Evolutionary conservation across 53 echinoderm and acorn worm species (phyloP).

Genomic region (Antedon mediterranea): DNA sequence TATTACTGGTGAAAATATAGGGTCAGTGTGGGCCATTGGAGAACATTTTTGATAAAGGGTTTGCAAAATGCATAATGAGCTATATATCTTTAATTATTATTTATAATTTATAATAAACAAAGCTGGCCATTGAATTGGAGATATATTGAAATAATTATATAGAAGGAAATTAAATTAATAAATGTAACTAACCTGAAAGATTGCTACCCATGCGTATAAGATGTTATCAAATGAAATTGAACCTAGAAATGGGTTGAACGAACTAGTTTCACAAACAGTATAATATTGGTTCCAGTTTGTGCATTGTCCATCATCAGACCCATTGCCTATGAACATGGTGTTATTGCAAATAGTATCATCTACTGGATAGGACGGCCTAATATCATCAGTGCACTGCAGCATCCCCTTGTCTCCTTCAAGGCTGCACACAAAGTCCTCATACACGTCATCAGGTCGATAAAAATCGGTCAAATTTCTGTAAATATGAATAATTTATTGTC

Average conservation of each 20-base stretch:
- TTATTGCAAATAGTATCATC: slow-evolving; percentile 40
- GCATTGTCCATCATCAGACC: slow-evolving; percentile 42
- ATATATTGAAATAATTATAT: no score
- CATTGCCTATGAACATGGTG: slow-evolving; percentile 16
- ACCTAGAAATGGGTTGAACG: slow-evolving; percentile 70
- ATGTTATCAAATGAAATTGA: slow-evolving; percentile 99
- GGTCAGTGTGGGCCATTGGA: no score
- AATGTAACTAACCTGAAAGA: slow-evolving; percentile 78
- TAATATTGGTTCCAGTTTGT: slow-evolving; percentile 97
- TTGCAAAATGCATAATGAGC: no score
- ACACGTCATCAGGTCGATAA: slow-evolving; percentile 20
- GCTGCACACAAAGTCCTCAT: slow-evolving; percentile 63
- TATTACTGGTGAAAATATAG: no score
- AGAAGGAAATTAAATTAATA: not conserved
- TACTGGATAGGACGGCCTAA: slow-evolving; percentile 11
- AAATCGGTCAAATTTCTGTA: slow-evolving; percentile 22
- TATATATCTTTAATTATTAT: no score
- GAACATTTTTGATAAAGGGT: no score
- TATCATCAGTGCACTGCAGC: slow-evolving; percentile 20
- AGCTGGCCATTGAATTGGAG: no score
- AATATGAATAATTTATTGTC: no score
- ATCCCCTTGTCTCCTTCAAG: slow-evolving; percentile 40
- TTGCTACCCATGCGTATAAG: slow-evolving; percentile 96
- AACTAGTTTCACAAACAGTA: slow-evolving; percentile 48
- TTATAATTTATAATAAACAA: no score